A percentile compares a stretch with the other conserved stretches of the same genome.
phyloP scores from a whole-genome alignment of 2,888 invertebrate genomes.

The Byasa hedistus region DNA sequence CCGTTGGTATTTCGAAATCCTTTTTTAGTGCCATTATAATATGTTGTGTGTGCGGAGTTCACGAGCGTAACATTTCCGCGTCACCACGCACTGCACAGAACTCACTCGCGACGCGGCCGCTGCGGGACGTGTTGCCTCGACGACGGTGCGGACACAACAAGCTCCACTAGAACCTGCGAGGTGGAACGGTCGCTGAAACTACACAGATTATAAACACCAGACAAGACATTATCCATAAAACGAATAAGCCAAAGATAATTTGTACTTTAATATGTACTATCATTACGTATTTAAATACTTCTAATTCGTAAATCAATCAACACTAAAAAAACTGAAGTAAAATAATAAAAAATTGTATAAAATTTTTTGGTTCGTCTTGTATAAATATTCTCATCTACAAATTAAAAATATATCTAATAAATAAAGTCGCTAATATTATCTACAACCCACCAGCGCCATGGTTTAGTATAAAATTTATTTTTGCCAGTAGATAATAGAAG shows the following conservation, averaged over 20 bases:
- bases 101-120: conserved; percentile 49
- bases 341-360: too few species aligned
- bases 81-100: conserved; percentile 61
- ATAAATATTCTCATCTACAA: too few species aligned
- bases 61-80: conserved; percentile 62
- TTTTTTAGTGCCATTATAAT: conserved; percentile 73
- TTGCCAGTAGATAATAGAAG: too few species aligned
- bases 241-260: background rate
- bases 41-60: conserved; percentile 39
- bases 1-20: conserved; percentile 68
- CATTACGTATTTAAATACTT: too few species aligned
- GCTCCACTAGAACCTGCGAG: conserved; percentile 51
- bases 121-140: conserved; percentile 61
- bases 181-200: conserved; percentile 50
- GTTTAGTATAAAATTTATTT: too few species aligned
- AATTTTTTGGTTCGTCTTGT: too few species aligned
- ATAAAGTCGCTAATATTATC: too few species aligned
- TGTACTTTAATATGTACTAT: too few species aligned
- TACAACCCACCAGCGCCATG: too few species aligned
- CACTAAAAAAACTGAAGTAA: too few species aligned
- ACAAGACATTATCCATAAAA: conserved; percentile 37
- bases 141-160: conserved; percentile 73
- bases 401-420: too few species aligned
- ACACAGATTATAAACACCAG: conserved; percentile 54
- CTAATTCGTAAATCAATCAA: too few species aligned